Base-by-base conservation (phyloP, 2,888 invertebrate genomes). In the Stomorhina lunata region DNA sequence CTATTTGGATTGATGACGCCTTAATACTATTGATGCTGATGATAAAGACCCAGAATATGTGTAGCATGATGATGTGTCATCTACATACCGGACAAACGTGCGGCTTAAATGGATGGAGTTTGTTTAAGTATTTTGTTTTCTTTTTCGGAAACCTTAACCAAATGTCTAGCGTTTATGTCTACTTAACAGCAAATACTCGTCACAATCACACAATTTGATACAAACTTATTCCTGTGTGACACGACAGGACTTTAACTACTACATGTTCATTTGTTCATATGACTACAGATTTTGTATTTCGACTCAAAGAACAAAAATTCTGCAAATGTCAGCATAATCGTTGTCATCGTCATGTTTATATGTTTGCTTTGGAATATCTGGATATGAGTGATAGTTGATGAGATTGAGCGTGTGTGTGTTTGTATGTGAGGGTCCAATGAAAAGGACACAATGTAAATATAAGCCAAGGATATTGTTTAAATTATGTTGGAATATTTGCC, bases 261-360 rank as follows among this genome's bases (percentile, higher is more conserved):
- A n/a, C n/a, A n/a, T n/a, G n/a, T n/a, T n/a, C n/a, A 45, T 43
- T 12, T 43, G 22, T 6, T 61, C 50, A 43, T 43, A 29, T 59
- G 2, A 57, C 12, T 34, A 57, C 10, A 57, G n/a, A n/a, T n/a
- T n/a, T 37, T 32, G 34, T 22, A 29, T 29, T 63, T 29, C 68
- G 48, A 4, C 59, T 53, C 9, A 59, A n/a, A n/a, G n/a, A 57
- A 53, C 43, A 57, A 34, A 82, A 65, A 65, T 43, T 20, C 68
- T 81, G 78, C 69, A 75, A 65, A 78, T 65, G 69, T 73, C 68
- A 81, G 69, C 73, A 78, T 57, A 68, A 65, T 69, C 43, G 27
- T 45, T 65, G 59, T 66, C 68, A 48, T 66, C 34, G 22, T 61
- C 32, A 10, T 20, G 15, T 43, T 29, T 63, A 1, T 63, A 32